Evolutionary conservation across 2,113 vertebrate genomes (phyloP).

Genomic region (Centropus unirufus): DNA sequence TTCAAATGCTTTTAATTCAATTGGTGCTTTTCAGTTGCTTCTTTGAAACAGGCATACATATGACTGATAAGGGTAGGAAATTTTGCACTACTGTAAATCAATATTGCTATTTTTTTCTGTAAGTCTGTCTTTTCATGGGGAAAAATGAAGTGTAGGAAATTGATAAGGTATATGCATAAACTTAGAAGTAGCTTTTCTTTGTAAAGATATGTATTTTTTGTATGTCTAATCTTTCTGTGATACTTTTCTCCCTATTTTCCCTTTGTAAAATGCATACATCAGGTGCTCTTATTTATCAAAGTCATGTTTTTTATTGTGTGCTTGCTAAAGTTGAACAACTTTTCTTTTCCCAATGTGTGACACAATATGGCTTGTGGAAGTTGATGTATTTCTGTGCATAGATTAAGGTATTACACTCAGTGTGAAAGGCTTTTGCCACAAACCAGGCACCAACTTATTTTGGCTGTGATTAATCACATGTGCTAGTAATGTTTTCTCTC

Average conservation of each 20-base stretch:
- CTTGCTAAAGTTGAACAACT: constrained; percentile 30
- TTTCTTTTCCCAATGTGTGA: constrained; percentile 24
- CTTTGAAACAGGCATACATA: constrained; percentile 12
- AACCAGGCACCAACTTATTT: constrained; percentile 60
- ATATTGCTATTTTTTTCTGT: neutral
- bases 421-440: constrained; percentile 77
- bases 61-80: neutral
- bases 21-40: neutral
- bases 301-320: constrained; percentile 22
- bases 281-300: constrained; percentile 39
- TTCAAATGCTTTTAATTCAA: constrained; percentile 19
- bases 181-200: constrained; percentile 2
- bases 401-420: constrained; percentile 34
- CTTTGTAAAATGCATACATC: constrained; percentile 50
- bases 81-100: neutral
- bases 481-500: constrained; percentile 74
- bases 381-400: constrained; percentile 24
- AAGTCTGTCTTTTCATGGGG: neutral
- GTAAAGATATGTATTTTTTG: neutral
- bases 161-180: neutral
- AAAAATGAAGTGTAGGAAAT: neutral
- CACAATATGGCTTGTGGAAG: constrained; percentile 51
- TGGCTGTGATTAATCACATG: constrained; percentile 72
- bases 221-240: constrained; percentile 29
- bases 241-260: constrained; percentile 30